phyloP scores from a whole-genome alignment of 2,888 invertebrate genomes.

The Drosophila prolongata region DNA sequence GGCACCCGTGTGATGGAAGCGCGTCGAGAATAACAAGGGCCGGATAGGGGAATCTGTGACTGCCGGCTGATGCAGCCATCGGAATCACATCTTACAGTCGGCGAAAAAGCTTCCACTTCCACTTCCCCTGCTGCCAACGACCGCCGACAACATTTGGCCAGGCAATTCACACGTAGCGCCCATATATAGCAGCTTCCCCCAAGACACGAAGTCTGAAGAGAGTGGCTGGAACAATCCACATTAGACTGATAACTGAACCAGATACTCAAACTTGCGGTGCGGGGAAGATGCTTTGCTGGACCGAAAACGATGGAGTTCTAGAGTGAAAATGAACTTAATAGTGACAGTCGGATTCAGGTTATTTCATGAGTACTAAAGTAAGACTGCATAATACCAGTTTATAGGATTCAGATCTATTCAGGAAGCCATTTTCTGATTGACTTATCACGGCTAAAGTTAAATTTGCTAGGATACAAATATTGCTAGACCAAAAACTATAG shows the following conservation, averaged over 20 bases:
- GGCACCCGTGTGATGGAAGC: constrained; percentile 70
- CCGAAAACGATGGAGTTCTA: constrained; percentile 11
- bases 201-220: constrained; percentile 5
- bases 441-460: too few relatives aligned
- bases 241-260: constrained; percentile 32
- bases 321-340: constrained; percentile 10
- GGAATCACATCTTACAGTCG: constrained; percentile 44
- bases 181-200: constrained; percentile 57
- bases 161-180: constrained; percentile 74
- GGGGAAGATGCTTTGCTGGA: neutral
- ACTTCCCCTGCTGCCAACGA: constrained; percentile 8
- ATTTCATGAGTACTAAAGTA: too few relatives aligned
- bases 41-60: constrained; percentile 10
- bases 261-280: constrained; percentile 2
- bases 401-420: too few relatives aligned
- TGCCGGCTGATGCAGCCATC: constrained; percentile 46
- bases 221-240: constrained; percentile 25
- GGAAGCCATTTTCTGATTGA: too few relatives aligned
- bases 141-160: constrained; percentile 59
- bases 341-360: neutral
- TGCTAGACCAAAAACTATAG: constrained; percentile 7
- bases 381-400: too few relatives aligned
- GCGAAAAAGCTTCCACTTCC: constrained; percentile 15
- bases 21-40: constrained; percentile 71
- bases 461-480: too few relatives aligned